Conservation (phyloP, 2,888 invertebrate genomes). For the Amitus sp. region DNA sequence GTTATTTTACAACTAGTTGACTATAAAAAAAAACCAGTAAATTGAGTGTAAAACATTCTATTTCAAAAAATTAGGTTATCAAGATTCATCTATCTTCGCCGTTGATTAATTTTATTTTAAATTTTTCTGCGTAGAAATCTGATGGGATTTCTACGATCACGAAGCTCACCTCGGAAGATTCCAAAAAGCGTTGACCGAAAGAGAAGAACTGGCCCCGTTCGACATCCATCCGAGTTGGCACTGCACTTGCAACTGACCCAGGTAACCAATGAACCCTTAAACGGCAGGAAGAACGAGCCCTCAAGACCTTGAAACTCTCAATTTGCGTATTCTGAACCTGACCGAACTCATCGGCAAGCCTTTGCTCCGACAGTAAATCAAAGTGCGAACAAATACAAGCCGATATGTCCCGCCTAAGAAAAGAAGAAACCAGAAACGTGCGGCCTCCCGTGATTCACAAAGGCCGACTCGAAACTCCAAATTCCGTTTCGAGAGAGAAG, state of each 20-base stretch:
- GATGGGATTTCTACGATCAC: background rate
- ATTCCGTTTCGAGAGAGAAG: background rate
- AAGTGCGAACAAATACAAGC: slow-evolving; percentile 44
- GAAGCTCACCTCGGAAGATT: slow-evolving; percentile 3
- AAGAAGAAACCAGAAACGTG: slow-evolving; percentile 16
- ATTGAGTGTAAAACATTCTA: too few relatives aligned
- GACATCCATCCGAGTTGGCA: slow-evolving; percentile 48
- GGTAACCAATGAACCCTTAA: slow-evolving; percentile 49
- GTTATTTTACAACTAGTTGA: too few relatives aligned
- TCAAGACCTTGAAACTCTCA: slow-evolving; percentile 57
- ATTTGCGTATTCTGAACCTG: slow-evolving; percentile 52
- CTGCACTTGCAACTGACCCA: slow-evolving; percentile 59
- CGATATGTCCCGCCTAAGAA: slow-evolving; percentile 37
- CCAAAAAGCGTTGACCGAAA: slow-evolving; percentile 12
- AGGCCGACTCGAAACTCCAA: background rate
- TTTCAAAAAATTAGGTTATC: too few relatives aligned
- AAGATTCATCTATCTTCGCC: background rate
- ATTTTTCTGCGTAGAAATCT: background rate
- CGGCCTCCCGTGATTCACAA: background rate
- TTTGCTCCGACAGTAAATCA: slow-evolving; percentile 59
- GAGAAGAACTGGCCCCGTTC: slow-evolving; percentile 20
- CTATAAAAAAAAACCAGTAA: too few relatives aligned
- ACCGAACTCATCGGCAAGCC: slow-evolving; percentile 44
- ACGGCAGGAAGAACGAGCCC: slow-evolving; percentile 27
- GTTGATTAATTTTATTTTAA: background rate